Conservation (phyloP, 1,140 invertebrate genomes). For the Ceratosolen solmsi region DNA sequence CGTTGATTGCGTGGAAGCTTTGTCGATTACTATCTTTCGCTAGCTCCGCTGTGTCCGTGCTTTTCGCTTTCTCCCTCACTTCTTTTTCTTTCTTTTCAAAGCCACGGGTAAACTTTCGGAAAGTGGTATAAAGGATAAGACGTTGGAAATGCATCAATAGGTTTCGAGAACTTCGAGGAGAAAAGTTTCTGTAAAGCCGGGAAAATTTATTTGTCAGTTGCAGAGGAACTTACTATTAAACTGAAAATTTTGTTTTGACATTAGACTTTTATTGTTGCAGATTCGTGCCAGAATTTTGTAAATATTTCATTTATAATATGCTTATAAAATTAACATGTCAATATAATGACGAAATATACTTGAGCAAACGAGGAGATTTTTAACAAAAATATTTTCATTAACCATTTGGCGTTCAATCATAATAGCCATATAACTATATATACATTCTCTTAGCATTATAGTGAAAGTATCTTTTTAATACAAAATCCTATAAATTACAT, state of each 20-base stretch:
- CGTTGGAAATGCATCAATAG: conserved; percentile 23
- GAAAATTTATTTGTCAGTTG: conserved; percentile 36
- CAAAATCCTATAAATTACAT: too few species aligned
- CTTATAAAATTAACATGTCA: neutral
- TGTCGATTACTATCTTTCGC: neutral
- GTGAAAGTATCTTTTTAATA: too few species aligned
- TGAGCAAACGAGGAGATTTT: too few species aligned
- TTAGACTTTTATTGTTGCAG: neutral
- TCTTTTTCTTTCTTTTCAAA: conserved; percentile 14
- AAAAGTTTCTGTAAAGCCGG: conserved; percentile 35
- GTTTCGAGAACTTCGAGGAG: conserved; percentile 15
- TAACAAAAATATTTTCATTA: too few species aligned
- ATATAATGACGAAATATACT: too few species aligned
- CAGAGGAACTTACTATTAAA: neutral
- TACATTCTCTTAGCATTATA: too few species aligned
- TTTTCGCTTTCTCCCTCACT: neutral
- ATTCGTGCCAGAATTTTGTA: neutral
- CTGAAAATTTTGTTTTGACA: conserved; percentile 8
- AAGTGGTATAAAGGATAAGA: conserved; percentile 31
- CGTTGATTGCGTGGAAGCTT: conserved; percentile 1
- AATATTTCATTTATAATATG: neutral
- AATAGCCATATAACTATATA: too few species aligned
- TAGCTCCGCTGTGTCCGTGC: neutral
- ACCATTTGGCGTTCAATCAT: too few species aligned
- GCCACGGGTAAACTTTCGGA: neutral